phyloP scores from a whole-genome alignment of 37 sponge, comb jelly and placozoan species.

The Axinella damicornis region DNA sequence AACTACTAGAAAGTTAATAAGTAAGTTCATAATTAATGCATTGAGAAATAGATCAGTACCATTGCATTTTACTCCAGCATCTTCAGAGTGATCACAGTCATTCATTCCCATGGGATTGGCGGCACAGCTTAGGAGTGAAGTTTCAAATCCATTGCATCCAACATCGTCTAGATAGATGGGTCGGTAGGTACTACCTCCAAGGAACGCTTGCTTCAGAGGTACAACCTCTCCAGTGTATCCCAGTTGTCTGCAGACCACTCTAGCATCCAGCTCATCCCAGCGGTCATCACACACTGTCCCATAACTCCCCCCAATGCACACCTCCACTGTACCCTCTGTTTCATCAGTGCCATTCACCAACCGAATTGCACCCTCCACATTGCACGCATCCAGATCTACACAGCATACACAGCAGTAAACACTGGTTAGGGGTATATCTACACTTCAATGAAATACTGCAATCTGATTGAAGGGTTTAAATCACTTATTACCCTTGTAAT shows the following conservation, averaged over 20 bases:
- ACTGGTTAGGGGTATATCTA: too few relatives aligned
- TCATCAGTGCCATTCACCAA: constrained; percentile 5
- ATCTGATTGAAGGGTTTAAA: too few relatives aligned
- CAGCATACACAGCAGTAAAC: too few relatives aligned
- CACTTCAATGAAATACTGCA: too few relatives aligned
- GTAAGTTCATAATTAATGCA: too few relatives aligned
- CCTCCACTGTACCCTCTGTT: constrained; percentile 13
- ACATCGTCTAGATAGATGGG: background rate
- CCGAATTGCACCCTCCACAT: background rate
- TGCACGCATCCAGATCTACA: background rate
- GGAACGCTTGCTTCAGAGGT: too few relatives aligned
- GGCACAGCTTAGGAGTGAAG: constrained; percentile 20
- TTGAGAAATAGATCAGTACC: too few relatives aligned
- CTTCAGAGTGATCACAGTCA: constrained; percentile 54
- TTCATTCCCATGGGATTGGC: background rate
- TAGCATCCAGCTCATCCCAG: constrained; percentile 37
- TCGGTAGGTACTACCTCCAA: too few relatives aligned
- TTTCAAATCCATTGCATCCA: constrained; percentile 39
- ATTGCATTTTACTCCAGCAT: constrained; percentile 45
- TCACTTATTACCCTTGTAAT: too few relatives aligned
- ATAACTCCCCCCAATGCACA: constrained; percentile 1
- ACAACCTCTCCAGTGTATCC: background rate
- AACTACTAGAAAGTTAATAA: too few relatives aligned
- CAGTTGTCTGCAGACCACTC: constrained; percentile 16
- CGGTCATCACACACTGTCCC: constrained; percentile 30